Evolutionary conservation across 2,888 invertebrate genomes (phyloP).

Genomic region (Cepaea hortensis): DNA sequence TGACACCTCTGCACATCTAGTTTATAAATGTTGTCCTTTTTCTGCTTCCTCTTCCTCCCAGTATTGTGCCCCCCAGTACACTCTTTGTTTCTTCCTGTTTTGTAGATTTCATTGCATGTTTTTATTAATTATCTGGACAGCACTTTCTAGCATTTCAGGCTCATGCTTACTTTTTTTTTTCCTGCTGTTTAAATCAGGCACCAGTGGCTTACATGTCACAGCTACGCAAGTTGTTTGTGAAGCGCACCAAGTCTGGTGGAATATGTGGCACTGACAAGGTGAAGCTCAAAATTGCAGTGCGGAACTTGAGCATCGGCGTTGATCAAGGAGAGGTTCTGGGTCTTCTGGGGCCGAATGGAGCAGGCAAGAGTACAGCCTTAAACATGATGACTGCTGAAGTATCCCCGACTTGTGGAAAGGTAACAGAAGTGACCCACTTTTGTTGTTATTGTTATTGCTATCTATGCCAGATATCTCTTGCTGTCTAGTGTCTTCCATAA

Average conservation of each 20-base stretch:
- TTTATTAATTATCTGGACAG: too few relatives aligned
- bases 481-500: too few relatives aligned
- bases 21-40: too few relatives aligned
- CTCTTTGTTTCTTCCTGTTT: too few relatives aligned
- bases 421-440: conserved; percentile 71
- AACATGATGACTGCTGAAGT: conserved; percentile 90
- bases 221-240: conserved; percentile 82
- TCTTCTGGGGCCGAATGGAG: conserved; percentile 89
- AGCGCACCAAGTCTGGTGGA: conserved; percentile 23
- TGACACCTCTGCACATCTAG: too few relatives aligned
- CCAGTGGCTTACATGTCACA: conserved; percentile 63
- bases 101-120: too few relatives aligned
- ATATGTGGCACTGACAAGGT: conserved; percentile 54
- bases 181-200: not conserved
- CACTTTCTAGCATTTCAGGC: too few relatives aligned
- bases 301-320: conserved; percentile 85
- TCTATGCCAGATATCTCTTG: too few relatives aligned
- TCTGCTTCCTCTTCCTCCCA: too few relatives aligned
- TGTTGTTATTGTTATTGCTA: not conserved
- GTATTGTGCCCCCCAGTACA: too few relatives aligned
- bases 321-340: conserved; percentile 90
- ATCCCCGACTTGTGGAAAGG: conserved; percentile 84
- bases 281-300: conserved; percentile 82
- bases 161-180: too few relatives aligned
- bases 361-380: conserved; percentile 91